A percentile compares a stretch with the other conserved stretches of the same genome.
Conservation (phyloP, 2,797 vertebrate species). For the Cephalopachus bancanus region DNA sequence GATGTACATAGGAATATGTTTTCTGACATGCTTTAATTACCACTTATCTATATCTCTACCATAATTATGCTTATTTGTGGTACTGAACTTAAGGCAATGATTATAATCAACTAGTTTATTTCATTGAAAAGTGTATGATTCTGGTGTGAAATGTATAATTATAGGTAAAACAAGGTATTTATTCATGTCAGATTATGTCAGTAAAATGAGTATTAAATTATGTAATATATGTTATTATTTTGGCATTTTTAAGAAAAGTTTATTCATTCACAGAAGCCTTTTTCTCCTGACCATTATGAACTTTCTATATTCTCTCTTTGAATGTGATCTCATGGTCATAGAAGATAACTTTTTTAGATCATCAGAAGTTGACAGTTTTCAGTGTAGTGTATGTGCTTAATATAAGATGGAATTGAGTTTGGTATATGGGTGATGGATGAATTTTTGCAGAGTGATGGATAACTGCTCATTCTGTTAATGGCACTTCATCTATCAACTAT, state of each 20-base stretch:
- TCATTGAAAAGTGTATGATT: constrained; percentile 29
- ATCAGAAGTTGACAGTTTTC: constrained; percentile 63
- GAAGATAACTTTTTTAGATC: constrained; percentile 56
- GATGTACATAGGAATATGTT: neutral
- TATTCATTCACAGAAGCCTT: neutral
- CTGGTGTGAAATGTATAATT: neutral
- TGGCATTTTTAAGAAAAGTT: neutral
- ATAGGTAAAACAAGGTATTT: neutral
- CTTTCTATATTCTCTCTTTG: constrained; percentile 56
- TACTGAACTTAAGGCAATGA: neutral
- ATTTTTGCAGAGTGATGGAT: constrained; percentile 76
- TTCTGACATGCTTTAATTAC: neutral
- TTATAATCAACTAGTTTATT: constrained; percentile 39
- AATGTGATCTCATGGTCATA: neutral
- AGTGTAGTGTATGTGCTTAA: constrained; percentile 20
- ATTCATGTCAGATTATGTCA: neutral
- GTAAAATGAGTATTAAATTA: neutral
- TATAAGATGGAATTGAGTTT: constrained; percentile 67
- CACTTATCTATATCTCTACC: neutral
- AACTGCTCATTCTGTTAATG: constrained; percentile 71
- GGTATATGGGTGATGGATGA: constrained; percentile 70
- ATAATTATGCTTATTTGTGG: constrained; percentile 24
- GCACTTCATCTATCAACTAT: constrained; percentile 75
- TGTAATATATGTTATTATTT: neutral
- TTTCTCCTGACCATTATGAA: neutral